A percentile compares a stretch with the other conserved stretches of the same genome.
Conservation (phyloP, 2,113 vertebrate species). For the Eleginops maclovinus region DNA sequence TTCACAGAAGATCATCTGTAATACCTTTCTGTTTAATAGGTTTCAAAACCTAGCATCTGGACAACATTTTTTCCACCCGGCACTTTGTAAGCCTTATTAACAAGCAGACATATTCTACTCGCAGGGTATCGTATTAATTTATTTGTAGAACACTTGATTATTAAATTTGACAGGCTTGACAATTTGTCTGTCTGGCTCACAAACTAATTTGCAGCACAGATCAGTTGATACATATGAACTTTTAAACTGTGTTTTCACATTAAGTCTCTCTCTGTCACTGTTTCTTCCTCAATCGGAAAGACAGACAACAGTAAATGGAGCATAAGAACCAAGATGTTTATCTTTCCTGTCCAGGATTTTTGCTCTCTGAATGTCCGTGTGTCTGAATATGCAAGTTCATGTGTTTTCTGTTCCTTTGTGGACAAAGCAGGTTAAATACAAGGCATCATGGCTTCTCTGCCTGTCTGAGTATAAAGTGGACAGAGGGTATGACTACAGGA, state of each 20-base stretch:
- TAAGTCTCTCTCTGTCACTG: background rate
- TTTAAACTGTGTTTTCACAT: slow-evolving; percentile 38
- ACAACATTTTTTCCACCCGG: slow-evolving; percentile 30
- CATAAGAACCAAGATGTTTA: slow-evolving; percentile 46
- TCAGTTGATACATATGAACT: slow-evolving; percentile 45
- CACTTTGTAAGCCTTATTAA: slow-evolving; percentile 33
- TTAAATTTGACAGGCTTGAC: slow-evolving; percentile 40
- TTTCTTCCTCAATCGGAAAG: slow-evolving; percentile 34
- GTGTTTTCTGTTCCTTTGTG: background rate
- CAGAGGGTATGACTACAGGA: slow-evolving; percentile 31
- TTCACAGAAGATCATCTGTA: background rate
- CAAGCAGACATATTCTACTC: slow-evolving; percentile 41
- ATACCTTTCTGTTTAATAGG: slow-evolving; percentile 7
- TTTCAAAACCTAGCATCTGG: slow-evolving; percentile 13
- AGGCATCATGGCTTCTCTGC: background rate
- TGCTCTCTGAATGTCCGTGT: slow-evolving; percentile 3
- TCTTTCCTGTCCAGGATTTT: slow-evolving; percentile 42
- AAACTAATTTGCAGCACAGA: slow-evolving; percentile 16
- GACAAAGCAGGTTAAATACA: background rate
- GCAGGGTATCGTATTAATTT: slow-evolving; percentile 37
- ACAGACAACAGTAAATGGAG: slow-evolving; percentile 54
- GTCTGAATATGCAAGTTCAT: background rate
- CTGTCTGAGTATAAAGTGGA: background rate
- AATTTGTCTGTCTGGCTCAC: slow-evolving; percentile 39
- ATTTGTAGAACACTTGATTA: slow-evolving; percentile 36